Conservation (phyloP, 92 coral and sea anemone species). For the Umimayanthus chanpuru region DNA sequence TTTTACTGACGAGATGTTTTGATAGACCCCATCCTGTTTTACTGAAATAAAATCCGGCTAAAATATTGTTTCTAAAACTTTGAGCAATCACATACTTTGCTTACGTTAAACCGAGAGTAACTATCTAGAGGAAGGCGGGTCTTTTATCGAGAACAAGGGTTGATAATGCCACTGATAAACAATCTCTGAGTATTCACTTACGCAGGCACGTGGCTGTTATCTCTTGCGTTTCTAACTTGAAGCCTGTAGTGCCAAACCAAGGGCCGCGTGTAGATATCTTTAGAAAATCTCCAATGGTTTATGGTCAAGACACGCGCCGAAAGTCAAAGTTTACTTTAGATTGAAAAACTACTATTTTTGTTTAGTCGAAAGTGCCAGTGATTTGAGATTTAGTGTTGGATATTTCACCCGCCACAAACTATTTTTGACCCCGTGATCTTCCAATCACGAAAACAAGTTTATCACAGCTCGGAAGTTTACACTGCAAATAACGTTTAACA, state of each 20-base stretch:
- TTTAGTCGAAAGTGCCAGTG: not conserved
- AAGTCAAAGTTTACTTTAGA: not conserved
- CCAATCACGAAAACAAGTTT: not conserved
- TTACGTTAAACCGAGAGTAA: not conserved
- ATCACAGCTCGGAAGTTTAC: no score
- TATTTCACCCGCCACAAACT: not conserved
- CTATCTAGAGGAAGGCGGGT: not conserved
- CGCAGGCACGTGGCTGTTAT: slow-evolving; percentile 1
- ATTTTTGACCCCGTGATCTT: not conserved
- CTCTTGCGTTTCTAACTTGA: not conserved
- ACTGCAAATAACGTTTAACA: not conserved
- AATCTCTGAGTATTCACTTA: slow-evolving; percentile 17
- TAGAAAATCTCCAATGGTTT: not conserved
- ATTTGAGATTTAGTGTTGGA: not conserved
- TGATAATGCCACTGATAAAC: not conserved
- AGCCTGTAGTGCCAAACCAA: not conserved
- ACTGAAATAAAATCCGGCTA: slow-evolving; percentile 15
- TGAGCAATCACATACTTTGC: slow-evolving; percentile 20
- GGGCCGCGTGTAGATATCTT: not conserved
- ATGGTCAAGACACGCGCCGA: not conserved
- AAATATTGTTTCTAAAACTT: slow-evolving; percentile 3
- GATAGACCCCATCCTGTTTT: slow-evolving; percentile 26
- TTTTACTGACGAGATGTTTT: slow-evolving; percentile 21
- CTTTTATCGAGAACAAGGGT: not conserved
- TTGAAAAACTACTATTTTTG: slow-evolving; percentile 13